Evolutionary conservation across 2,113 vertebrate genomes (phyloP).

Genomic region (Hypocryptadius cinnamomeus): DNA sequence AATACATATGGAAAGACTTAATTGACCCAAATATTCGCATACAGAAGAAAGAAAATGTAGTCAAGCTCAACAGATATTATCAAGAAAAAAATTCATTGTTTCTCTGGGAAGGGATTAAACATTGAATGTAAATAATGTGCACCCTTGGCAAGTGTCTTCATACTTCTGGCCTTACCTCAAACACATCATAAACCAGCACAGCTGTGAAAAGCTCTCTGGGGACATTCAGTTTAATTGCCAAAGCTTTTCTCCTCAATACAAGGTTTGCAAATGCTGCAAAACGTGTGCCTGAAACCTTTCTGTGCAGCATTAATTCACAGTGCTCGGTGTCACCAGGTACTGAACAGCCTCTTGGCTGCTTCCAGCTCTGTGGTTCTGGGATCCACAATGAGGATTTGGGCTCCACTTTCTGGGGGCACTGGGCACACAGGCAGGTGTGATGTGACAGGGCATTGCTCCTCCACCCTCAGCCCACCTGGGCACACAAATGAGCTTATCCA

Average conservation of each 20-base stretch:
- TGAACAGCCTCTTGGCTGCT: background rate
- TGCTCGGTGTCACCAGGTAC: background rate
- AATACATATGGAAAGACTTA: background rate
- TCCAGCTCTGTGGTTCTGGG: background rate
- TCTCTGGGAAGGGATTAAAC: background rate
- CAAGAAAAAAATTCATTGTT: background rate
- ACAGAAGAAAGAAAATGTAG: background rate
- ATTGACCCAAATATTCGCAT: background rate
- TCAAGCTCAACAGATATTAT: background rate
- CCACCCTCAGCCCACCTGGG: background rate
- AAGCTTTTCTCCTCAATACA: background rate
- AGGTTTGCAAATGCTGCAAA: background rate
- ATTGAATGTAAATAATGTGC: background rate
- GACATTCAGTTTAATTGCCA: background rate
- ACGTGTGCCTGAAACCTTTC: background rate
- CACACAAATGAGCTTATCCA: background rate
- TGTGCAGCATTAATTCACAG: background rate
- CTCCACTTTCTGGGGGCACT: background rate
- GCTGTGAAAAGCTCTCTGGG: background rate
- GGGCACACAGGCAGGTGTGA: background rate
- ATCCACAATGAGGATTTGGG: background rate
- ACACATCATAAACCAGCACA: background rate
- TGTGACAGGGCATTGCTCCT: background rate
- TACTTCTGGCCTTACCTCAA: background rate
- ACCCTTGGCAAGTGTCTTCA: background rate